These are phyloP conservation scores for Tetropium fuscum DNA, from an alignment of 2,888 invertebrate species.

Conservation along the genomic window DNA sequence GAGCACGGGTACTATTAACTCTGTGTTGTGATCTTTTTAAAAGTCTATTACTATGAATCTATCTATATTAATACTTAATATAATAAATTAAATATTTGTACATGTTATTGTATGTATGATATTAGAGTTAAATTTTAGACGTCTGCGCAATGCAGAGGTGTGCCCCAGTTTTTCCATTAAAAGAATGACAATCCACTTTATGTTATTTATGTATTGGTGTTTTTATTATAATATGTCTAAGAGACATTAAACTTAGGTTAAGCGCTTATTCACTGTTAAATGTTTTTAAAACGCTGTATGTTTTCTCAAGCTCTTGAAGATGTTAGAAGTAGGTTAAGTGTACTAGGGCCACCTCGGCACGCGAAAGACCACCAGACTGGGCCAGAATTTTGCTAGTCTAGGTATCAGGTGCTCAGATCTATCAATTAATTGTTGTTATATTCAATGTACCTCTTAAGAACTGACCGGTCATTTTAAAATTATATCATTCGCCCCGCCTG, in stretches of 20 bases:
- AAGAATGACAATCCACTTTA: slow-evolving; percentile 64
- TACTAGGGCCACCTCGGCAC: slow-evolving; percentile 48
- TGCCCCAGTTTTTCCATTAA: slow-evolving; percentile 55
- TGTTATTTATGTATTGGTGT: slow-evolving; percentile 62
- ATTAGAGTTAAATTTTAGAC: slow-evolving; percentile 53
- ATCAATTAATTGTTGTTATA: slow-evolving; percentile 63
- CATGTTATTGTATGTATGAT: slow-evolving; percentile 64
- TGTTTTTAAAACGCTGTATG: slow-evolving; percentile 55
- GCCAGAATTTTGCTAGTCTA: slow-evolving; percentile 61
- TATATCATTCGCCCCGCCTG: slow-evolving; percentile 33
- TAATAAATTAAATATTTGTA: slow-evolving; percentile 64
- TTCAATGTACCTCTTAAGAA: slow-evolving; percentile 60
- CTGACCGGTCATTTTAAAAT: slow-evolving; percentile 56
- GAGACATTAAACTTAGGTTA: slow-evolving; percentile 60
- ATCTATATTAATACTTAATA: slow-evolving; percentile 64
- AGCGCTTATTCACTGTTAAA: slow-evolving; percentile 48
- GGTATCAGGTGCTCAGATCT: slow-evolving; percentile 64
- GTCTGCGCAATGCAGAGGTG: slow-evolving; percentile 47
- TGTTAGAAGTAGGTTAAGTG: slow-evolving; percentile 48
- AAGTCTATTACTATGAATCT: slow-evolving; percentile 68
- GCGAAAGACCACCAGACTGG: slow-evolving; percentile 56
- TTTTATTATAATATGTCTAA: slow-evolving; percentile 59
- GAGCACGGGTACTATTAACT: slow-evolving; percentile 61
- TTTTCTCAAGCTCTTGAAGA: slow-evolving; percentile 50
- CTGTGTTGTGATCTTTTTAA: slow-evolving; percentile 69